Base-by-base conservation (phyloP, 2,113 vertebrate genomes). In the Sapayoa aenigma region DNA sequence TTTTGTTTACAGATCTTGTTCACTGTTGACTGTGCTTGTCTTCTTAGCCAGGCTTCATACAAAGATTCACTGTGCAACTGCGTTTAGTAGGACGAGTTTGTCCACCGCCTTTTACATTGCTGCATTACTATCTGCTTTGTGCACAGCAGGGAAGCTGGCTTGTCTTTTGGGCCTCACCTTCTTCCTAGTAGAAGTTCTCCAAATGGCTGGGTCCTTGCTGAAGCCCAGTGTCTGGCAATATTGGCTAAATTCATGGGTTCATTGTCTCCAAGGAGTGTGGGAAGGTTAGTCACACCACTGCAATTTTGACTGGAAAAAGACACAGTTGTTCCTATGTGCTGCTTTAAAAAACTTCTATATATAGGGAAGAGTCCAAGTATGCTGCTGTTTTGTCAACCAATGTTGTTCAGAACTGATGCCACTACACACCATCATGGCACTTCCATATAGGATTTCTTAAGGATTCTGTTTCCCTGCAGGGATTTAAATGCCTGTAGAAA, bases 1-100 rank as follows among this genome's bases (percentile, higher is more conserved):
- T 95, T 94, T 94, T 97, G 96, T 97, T 97, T 97, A 97, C 97
- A 96, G 87, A 92, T 82, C 60, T 84, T 2, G 11, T 67, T 90
- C 76, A 18, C 66, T 92, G 80, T 93, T 86, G 69, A 73, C 92
- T 87, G 60, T 94, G 86, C 92, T 83, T 94, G 74, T 94, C 86
- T 47, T 87, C 77, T 86, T 46, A 68, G 74, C 52, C 90, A 72
- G 9, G 49, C 44, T 91, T 90, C 67, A 79, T 55, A 89, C 86
- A 79, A 85, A 91, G 44, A 78, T 88, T 87, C 55, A 42, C 78
- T 49, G 31, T 84, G 80, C 68, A 80, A 7, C 44, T 91, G 71
- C 55, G 73, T 71, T 87, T 80, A 31, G 65, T 82, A 19, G 37
- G 59, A 33, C 49, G n/a, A 31, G 44, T 84, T 78, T 89, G 41